Evolutionary conservation across 1,140 invertebrate species (phyloP).

Genomic region (Hetaerina americana): DNA sequence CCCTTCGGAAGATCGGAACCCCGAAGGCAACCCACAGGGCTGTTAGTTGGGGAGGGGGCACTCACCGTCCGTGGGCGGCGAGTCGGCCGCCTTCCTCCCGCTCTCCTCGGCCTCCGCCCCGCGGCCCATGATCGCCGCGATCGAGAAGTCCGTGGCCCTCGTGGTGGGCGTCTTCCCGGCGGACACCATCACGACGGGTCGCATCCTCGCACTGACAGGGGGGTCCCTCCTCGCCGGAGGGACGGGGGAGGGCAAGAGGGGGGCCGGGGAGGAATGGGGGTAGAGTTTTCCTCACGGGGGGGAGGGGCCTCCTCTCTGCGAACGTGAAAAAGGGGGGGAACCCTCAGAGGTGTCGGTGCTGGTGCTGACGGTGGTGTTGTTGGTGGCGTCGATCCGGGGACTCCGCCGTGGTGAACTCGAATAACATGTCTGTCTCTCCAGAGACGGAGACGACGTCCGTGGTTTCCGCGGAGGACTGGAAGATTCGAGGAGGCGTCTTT

Average conservation of each 20-base stretch:
- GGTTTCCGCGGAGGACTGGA: no score
- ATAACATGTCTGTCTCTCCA: no score
- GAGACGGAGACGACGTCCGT: no score
- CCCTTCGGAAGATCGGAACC: no score
- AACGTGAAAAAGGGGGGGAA: no score
- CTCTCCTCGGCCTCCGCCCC: slow-evolving; percentile 38
- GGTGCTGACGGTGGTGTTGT: no score
- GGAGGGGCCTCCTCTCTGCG: no score
- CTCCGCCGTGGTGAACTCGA: no score
- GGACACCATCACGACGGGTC: background rate
- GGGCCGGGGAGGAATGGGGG: background rate
- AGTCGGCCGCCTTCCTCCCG: slow-evolving; percentile 15
- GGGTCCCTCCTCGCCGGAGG: background rate
- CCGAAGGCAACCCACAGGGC: no score
- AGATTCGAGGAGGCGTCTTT: no score
- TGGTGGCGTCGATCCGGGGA: no score
- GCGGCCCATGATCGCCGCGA: slow-evolving; percentile 80
- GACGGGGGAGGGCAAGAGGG: background rate
- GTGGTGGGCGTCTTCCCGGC: background rate
- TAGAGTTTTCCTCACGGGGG: background rate
- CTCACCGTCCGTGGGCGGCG: slow-evolving; percentile 27
- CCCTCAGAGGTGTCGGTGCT: no score
- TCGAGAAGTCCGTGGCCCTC: slow-evolving; percentile 77
- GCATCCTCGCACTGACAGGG: background rate
- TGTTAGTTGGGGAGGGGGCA: slow-evolving; percentile 28